phyloP scores from a whole-genome alignment of 2,797 vertebrate genomes.

The Tangara arthus region DNA sequence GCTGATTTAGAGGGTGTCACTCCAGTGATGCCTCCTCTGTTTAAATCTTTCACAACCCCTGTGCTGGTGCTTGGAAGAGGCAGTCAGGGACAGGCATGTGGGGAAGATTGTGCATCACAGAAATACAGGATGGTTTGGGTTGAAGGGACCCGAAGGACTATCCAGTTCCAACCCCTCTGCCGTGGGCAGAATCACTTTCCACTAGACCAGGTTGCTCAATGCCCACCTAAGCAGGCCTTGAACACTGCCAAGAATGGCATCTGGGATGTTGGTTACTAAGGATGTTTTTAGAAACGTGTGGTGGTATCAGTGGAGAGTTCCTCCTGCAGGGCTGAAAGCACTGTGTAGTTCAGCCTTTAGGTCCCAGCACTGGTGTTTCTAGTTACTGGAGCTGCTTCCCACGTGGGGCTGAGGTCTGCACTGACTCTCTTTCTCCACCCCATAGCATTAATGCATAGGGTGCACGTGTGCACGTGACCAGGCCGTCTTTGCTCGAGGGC shows the following conservation, averaged over 20 bases:
- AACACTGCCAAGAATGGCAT: neutral
- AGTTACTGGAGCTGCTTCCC: neutral
- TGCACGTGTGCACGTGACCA: rapidly evolving
- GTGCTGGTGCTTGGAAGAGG: rapidly evolving
- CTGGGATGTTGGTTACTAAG: neutral
- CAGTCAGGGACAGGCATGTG: rapidly evolving
- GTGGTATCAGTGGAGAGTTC: neutral
- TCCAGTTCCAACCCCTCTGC: neutral
- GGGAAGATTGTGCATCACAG: neutral
- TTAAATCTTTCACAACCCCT: neutral
- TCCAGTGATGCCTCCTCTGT: neutral
- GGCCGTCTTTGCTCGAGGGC: neutral
- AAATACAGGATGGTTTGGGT: neutral
- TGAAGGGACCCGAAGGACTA: neutral
- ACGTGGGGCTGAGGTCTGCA: neutral
- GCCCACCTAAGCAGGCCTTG: neutral
- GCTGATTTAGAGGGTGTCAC: neutral
- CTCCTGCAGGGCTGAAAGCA: neutral
- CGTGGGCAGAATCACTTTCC: neutral
- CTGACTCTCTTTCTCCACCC: neutral
- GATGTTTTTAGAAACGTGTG: neutral
- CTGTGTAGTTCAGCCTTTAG: rapidly evolving
- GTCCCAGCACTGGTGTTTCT: neutral
- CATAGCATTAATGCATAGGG: rapidly evolving
- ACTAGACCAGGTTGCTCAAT: neutral